phyloP scores from a whole-genome alignment of 2,113 vertebrate species.

The Muntiacus reevesi region DNA sequence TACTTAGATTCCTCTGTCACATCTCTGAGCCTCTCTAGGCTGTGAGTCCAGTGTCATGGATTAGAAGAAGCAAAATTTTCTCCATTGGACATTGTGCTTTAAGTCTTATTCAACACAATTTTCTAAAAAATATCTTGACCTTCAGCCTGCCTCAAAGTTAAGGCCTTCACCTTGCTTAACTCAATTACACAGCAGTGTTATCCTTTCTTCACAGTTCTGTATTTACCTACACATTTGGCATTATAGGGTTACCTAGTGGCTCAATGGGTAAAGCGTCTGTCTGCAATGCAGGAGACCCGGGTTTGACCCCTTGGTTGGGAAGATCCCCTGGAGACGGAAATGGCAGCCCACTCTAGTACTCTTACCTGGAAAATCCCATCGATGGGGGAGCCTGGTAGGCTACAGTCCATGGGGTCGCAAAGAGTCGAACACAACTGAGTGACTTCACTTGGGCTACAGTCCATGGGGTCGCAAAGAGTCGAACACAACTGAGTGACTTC shows the following conservation, averaged over 20 bases:
- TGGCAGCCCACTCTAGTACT: background rate
- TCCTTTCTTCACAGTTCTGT: accelerated
- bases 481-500: background rate
- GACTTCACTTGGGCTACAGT: background rate
- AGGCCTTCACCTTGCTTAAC: too few relatives aligned
- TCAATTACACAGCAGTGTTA: background rate
- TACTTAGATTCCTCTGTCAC: background rate
- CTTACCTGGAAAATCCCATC: background rate
- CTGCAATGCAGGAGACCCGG: background rate
- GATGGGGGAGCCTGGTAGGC: background rate
- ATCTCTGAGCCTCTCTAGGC: background rate
- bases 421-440: background rate
- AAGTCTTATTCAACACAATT: background rate
- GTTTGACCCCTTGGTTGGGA: background rate
- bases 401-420: background rate
- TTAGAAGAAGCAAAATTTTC: background rate
- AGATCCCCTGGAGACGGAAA: background rate
- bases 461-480: background rate
- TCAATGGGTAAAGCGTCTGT: background rate
- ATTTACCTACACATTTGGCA: background rate
- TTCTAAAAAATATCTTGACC: background rate
- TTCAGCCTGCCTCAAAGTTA: background rate
- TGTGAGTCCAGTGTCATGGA: background rate
- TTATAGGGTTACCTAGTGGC: background rate
- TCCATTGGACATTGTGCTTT: background rate